phyloP scores from a whole-genome alignment of 1,140 invertebrate genomes.

The Meloidogyne hapla region DNA sequence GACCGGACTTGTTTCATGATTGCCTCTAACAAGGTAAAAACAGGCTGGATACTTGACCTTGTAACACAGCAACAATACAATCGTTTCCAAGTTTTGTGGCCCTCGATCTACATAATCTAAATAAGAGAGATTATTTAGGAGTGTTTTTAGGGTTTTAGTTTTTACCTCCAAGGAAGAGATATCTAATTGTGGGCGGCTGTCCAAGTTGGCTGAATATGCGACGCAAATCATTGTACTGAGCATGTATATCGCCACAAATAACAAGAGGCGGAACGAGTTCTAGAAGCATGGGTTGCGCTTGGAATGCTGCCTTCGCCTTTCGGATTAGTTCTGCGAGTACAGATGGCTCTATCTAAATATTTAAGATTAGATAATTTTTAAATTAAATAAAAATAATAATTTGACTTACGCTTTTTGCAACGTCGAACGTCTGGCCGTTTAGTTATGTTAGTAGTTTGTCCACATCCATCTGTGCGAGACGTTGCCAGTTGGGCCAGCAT shows the following conservation, averaged over 20 bases:
- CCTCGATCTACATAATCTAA: conserved; percentile 84
- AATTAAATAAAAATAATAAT: background rate
- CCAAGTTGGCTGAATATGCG: conserved; percentile 67
- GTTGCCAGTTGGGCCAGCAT: background rate
- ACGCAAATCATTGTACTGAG: conserved; percentile 68
- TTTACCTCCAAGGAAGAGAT: conserved; percentile 81
- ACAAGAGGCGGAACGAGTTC: conserved; percentile 64
- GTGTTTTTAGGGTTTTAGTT: too few relatives aligned
- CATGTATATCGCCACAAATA: conserved; percentile 68
- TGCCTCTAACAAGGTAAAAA: conserved; percentile 70
- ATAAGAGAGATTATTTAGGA: conserved; percentile 79
- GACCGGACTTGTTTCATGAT: conserved; percentile 68
- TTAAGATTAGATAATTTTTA: background rate
- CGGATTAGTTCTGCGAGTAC: background rate
- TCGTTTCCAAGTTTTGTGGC: conserved; percentile 73
- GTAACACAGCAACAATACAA: conserved; percentile 79
- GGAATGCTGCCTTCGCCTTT: background rate
- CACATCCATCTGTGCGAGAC: background rate
- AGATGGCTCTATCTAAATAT: background rate
- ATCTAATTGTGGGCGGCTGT: conserved; percentile 98
- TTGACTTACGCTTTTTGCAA: background rate
- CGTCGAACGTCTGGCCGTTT: background rate
- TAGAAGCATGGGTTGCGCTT: conserved; percentile 35
- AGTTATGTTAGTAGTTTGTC: background rate
- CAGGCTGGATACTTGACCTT: conserved; percentile 69